Evolutionary conservation across 2,113 vertebrate genomes (phyloP).

Genomic region (Blennius ocellaris): DNA sequence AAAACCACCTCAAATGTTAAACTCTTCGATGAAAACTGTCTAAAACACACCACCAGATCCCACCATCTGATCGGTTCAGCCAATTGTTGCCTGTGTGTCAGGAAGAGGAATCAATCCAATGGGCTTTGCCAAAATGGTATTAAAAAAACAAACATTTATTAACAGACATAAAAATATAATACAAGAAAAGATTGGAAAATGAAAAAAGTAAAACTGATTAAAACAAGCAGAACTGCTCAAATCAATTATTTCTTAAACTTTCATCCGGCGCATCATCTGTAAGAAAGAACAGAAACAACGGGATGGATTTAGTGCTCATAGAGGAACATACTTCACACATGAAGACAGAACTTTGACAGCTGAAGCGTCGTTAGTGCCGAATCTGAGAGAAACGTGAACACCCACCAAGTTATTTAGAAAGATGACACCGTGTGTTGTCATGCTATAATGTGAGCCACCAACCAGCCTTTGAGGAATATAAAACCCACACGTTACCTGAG

Average conservation of each 20-base stretch:
- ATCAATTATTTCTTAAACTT: slow-evolving; percentile 35
- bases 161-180: slow-evolving; percentile 50
- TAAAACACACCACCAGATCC: no score
- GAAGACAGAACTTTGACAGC: background rate
- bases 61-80: no score
- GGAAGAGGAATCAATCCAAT: no score
- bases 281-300: background rate
- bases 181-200: slow-evolving; percentile 4
- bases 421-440: slow-evolving; percentile 5
- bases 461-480: slow-evolving; percentile 2
- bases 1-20: no score
- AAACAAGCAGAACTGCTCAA: slow-evolving; percentile 4
- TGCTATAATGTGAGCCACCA: background rate
- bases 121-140: background rate
- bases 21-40: no score
- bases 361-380: background rate
- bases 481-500: background rate
- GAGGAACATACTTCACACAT: background rate
- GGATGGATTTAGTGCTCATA: background rate
- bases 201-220: background rate
- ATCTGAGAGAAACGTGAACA: background rate
- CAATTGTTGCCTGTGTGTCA: no score
- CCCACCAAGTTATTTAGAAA: background rate
- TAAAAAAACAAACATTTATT: slow-evolving; percentile 29
- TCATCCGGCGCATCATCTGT: slow-evolving; percentile 61